Percentiles rank a stretch among this genome's conserved stretches.
Conservation (phyloP, 2,888 invertebrate species). For the Cyclophora albipunctata region DNA sequence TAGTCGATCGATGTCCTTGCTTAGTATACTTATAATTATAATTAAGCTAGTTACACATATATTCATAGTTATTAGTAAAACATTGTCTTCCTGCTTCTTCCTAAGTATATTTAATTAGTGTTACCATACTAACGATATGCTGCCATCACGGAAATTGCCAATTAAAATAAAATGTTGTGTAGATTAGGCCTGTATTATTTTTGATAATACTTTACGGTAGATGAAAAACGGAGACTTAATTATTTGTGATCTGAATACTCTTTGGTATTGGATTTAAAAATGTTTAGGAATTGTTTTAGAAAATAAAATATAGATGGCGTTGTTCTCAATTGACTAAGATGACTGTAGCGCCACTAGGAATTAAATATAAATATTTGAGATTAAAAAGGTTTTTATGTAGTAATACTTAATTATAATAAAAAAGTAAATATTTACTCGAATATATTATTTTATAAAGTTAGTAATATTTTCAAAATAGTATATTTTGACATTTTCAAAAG, state of each 20-base stretch:
- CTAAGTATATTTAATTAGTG: neutral
- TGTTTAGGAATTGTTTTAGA: neutral
- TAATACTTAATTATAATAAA: too few relatives aligned
- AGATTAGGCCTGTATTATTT: neutral
- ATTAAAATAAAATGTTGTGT: too few relatives aligned
- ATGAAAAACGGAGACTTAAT: neutral
- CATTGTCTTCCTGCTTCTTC: too few relatives aligned
- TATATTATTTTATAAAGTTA: too few relatives aligned
- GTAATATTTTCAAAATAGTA: too few relatives aligned
- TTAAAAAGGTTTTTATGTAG: too few relatives aligned
- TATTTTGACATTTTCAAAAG: constrained; percentile 7
- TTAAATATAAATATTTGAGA: too few relatives aligned
- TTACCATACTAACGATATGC: neutral
- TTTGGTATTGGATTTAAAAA: neutral
- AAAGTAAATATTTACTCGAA: too few relatives aligned
- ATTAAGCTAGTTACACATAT: too few relatives aligned
- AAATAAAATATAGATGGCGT: neutral
- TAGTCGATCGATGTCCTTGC: neutral
- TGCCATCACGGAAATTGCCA: neutral
- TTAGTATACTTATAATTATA: neutral
- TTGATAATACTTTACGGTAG: neutral
- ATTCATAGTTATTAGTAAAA: too few relatives aligned
- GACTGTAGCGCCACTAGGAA: too few relatives aligned
- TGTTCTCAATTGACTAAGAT: too few relatives aligned
- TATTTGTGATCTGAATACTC: neutral